phyloP scores from a whole-genome alignment of 2,113 vertebrate genomes.

The Nothocercus nigrocapillus region DNA sequence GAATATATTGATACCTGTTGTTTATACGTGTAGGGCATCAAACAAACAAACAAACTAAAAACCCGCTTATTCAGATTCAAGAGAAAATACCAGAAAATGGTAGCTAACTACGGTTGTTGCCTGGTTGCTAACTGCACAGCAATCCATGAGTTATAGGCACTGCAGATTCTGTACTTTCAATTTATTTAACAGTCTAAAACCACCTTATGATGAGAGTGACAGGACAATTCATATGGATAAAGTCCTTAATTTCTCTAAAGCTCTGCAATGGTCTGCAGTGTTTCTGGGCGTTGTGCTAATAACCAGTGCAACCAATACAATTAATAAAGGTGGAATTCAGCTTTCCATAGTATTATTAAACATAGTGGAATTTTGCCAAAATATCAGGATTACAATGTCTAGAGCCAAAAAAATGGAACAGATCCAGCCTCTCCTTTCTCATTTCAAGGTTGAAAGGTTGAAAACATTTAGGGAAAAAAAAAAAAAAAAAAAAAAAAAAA shows the following conservation, averaged over 20 bases:
- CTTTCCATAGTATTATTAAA: neutral
- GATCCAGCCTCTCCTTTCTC: neutral
- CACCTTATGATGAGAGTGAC: neutral
- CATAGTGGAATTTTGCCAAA: neutral
- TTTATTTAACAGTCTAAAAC: conserved; percentile 30
- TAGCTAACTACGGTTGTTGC: conserved; percentile 35
- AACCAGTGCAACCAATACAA: neutral
- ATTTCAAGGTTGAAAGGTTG: conserved; percentile 1
- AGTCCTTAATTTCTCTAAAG: neutral
- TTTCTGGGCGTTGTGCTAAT: neutral
- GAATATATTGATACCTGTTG: neutral
- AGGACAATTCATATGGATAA: neutral
- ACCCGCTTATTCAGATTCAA: neutral
- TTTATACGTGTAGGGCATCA: neutral
- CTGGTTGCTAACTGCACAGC: conserved; percentile 18
- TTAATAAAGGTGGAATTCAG: neutral
- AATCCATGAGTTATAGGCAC: neutral
- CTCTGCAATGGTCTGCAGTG: neutral
- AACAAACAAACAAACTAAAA: too few species aligned
- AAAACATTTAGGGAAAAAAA: neutral
- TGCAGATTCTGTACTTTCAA: conserved; percentile 4
- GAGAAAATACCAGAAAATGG: neutral
- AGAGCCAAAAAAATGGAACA: neutral
- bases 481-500: neutral
- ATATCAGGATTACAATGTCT: neutral